Percentiles rank a stretch among this genome's conserved stretches.
These are phyloP conservation scores for Limonius californicus DNA, from an alignment of 1,140 invertebrate genomes.

Conservation along the genomic window DNA sequence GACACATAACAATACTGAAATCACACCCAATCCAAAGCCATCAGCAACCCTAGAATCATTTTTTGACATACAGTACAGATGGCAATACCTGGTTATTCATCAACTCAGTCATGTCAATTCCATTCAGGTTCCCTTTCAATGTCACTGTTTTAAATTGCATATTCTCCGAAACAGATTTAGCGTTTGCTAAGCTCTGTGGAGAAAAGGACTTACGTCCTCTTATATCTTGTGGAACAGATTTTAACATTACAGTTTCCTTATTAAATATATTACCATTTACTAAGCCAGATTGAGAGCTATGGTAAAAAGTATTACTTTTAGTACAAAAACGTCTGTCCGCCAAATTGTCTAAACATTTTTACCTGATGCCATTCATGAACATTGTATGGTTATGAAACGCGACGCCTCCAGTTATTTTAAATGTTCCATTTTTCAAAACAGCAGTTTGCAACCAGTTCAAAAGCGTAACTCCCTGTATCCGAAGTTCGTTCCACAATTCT, in stretches of 20 bases:
- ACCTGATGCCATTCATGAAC: slow-evolving; percentile 35
- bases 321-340: no score
- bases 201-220: slow-evolving; percentile 32
- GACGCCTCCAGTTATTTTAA: slow-evolving; percentile 28
- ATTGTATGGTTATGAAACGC: slow-evolving; percentile 28
- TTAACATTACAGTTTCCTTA: slow-evolving; percentile 35
- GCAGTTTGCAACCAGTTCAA: slow-evolving; percentile 45
- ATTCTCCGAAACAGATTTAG: slow-evolving; percentile 19
- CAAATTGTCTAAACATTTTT: no score
- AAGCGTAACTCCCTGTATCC: slow-evolving; percentile 47
- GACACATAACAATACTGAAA: no score
- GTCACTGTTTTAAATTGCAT: slow-evolving; percentile 34
- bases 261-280: slow-evolving; percentile 34
- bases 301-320: no score
- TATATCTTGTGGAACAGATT: slow-evolving; percentile 33
- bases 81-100: slow-evolving; percentile 35
- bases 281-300: slow-evolving; percentile 28
- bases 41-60: no score
- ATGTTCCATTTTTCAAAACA: slow-evolving; percentile 32
- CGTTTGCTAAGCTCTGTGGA: no score
- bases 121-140: slow-evolving; percentile 37
- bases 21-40: no score
- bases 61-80: no score
- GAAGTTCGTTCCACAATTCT: slow-evolving; percentile 22
- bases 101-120: slow-evolving; percentile 31